A percentile compares a stretch with the other conserved stretches of the same genome.
These are phyloP conservation scores for Synergus umbraculus DNA, from an alignment of 2,888 invertebrate genomes.

Conservation along the genomic window DNA sequence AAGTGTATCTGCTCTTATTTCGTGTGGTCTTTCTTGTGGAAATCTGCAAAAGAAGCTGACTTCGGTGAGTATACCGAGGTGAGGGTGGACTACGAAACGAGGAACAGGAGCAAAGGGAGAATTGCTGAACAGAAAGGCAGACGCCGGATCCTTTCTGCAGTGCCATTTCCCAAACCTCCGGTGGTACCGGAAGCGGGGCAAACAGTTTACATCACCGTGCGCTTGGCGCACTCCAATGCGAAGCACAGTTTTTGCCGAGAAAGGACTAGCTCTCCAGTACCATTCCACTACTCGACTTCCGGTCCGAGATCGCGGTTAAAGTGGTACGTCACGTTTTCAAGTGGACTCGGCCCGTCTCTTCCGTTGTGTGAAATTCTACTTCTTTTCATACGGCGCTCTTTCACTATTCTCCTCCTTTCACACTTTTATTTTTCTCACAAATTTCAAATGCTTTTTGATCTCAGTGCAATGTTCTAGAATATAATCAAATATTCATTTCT, in stretches of 20 bases:
- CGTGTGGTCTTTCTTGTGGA: neutral
- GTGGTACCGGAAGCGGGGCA: slow-evolving; percentile 64
- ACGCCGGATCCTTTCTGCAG: slow-evolving; percentile 53
- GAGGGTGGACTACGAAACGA: slow-evolving; percentile 38
- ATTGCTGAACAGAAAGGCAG: slow-evolving; percentile 46
- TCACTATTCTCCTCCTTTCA: slow-evolving; percentile 46
- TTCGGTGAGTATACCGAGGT: neutral
- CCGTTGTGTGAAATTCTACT: slow-evolving; percentile 46
- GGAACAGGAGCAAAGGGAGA: slow-evolving; percentile 38
- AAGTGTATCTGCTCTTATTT: slow-evolving; percentile 19
- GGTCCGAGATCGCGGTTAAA: slow-evolving; percentile 52
- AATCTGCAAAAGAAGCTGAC: slow-evolving; percentile 7
- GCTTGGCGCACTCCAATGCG: slow-evolving; percentile 52
- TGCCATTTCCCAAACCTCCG: slow-evolving; percentile 64
- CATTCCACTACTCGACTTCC: slow-evolving; percentile 54
- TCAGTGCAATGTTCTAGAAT: too few relatives aligned
- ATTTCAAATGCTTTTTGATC: slow-evolving; percentile 8
- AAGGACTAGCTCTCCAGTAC: slow-evolving; percentile 50
- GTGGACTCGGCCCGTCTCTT: slow-evolving; percentile 41
- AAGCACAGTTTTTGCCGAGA: slow-evolving; percentile 47
- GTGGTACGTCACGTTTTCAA: slow-evolving; percentile 47
- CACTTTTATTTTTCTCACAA: neutral
- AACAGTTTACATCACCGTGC: slow-evolving; percentile 68
- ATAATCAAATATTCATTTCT: too few relatives aligned
- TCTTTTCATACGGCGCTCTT: slow-evolving; percentile 52